phyloP scores from a whole-genome alignment of 2,888 invertebrate genomes.

The Cepaea hortensis region DNA sequence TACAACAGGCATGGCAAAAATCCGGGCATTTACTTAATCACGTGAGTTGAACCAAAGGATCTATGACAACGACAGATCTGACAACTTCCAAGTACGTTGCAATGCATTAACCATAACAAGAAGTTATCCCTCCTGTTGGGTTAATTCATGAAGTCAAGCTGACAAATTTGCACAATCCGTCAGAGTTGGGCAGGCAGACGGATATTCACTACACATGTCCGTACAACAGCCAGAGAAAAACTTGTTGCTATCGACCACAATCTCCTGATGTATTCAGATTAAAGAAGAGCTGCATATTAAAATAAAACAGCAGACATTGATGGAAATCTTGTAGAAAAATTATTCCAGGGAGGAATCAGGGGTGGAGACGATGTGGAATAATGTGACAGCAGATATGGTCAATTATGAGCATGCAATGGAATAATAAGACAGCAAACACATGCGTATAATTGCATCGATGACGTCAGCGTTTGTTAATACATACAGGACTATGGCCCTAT shows the following conservation, averaged over 20 bases:
- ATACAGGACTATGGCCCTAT: no score
- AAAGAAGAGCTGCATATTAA: no score
- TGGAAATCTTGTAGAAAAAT: background rate
- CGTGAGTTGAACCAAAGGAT: background rate
- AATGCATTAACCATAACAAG: no score
- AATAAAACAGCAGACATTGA: no score
- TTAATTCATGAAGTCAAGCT: background rate
- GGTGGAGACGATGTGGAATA: background rate
- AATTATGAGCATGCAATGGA: no score
- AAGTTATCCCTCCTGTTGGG: background rate
- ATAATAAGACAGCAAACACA: no score
- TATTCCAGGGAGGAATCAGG: background rate
- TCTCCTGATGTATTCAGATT: no score
- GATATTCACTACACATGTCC: no score
- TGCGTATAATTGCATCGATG: no score
- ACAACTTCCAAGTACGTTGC: background rate
- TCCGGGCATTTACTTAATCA: conserved; percentile 12
- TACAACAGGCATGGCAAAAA: background rate
- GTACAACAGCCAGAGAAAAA: no score
- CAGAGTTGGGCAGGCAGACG: background rate
- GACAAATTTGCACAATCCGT: background rate
- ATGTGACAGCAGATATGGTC: background rate
- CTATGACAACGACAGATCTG: background rate
- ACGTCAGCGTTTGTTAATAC: no score
- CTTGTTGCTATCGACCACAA: no score